These are phyloP conservation scores for Megalonaias nervosa DNA, from an alignment of 1,140 invertebrate genomes.

Conservation along the genomic window DNA sequence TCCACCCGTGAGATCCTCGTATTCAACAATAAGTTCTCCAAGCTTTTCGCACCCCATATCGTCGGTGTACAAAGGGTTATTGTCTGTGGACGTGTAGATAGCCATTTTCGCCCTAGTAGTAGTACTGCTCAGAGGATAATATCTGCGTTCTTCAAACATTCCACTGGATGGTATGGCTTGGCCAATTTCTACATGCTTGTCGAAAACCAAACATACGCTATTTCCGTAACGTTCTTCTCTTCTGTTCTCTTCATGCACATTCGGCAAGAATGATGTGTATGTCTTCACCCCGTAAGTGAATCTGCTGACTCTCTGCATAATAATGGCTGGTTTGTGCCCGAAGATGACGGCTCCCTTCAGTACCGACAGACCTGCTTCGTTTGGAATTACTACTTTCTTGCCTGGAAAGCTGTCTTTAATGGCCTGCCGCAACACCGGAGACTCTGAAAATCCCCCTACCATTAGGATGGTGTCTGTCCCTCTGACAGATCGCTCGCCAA, in stretches of 20 bases:
- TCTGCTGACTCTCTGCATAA: too few species aligned
- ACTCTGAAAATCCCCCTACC: constrained; percentile 32
- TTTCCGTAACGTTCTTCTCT: too few species aligned
- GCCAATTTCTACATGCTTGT: too few species aligned
- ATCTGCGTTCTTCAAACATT: too few species aligned
- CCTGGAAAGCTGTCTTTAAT: constrained; percentile 7
- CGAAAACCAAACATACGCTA: too few species aligned
- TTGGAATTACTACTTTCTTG: constrained; percentile 9
- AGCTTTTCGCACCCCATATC: constrained; percentile 14
- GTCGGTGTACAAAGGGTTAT: constrained; percentile 20
- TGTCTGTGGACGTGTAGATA: constrained; percentile 20
- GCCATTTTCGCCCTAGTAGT: neutral
- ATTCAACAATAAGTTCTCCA: constrained; percentile 23
- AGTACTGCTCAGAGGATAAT: too few species aligned
- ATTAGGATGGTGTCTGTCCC: constrained; percentile 14
- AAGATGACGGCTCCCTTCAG: constrained; percentile 22
- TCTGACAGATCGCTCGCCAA: neutral
- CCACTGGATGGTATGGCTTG: too few species aligned
- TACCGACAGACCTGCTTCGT: constrained; percentile 1
- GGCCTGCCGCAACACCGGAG: neutral
- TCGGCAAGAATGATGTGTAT: too few species aligned
- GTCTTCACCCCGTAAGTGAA: too few species aligned
- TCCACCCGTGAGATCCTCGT: constrained; percentile 2
- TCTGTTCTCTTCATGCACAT: too few species aligned
- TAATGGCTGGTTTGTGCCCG: constrained; percentile 6